These are phyloP conservation scores for Neosilurus hyrtlii DNA, from an alignment of 2,797 vertebrate species.

Conservation along the genomic window DNA sequence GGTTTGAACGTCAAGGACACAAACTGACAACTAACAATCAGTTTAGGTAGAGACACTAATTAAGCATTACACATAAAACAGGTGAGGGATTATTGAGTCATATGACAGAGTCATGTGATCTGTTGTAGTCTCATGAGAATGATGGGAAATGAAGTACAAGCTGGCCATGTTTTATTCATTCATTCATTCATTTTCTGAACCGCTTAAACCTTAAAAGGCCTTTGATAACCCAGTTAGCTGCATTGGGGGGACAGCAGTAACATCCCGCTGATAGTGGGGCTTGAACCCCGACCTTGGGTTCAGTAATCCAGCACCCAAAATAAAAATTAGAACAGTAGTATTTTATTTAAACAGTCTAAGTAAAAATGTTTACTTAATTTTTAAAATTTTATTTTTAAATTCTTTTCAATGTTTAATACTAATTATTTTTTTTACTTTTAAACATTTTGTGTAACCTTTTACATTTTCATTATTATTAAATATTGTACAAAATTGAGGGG, in stretches of 20 bases:
- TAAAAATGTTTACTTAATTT: background rate
- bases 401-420: background rate
- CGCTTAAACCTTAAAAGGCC: too few species aligned
- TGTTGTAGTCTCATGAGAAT: background rate
- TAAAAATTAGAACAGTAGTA: too few species aligned
- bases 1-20: background rate
- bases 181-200: background rate
- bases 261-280: too few species aligned
- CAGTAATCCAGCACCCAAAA: too few species aligned
- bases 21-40: background rate
- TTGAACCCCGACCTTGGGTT: too few species aligned
- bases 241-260: too few species aligned
- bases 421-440: background rate
- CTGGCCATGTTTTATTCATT: background rate
- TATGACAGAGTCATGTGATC: background rate
- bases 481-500: too few species aligned
- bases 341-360: too few species aligned
- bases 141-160: background rate
- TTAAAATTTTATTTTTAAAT: too few species aligned
- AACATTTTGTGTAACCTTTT: background rate
- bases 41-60: conserved; percentile 8
- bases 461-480: background rate
- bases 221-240: too few species aligned
- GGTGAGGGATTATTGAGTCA: background rate
- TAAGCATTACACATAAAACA: background rate